phyloP scores from a whole-genome alignment of 2,888 invertebrate genomes.

The Microctonus hyperodae region DNA sequence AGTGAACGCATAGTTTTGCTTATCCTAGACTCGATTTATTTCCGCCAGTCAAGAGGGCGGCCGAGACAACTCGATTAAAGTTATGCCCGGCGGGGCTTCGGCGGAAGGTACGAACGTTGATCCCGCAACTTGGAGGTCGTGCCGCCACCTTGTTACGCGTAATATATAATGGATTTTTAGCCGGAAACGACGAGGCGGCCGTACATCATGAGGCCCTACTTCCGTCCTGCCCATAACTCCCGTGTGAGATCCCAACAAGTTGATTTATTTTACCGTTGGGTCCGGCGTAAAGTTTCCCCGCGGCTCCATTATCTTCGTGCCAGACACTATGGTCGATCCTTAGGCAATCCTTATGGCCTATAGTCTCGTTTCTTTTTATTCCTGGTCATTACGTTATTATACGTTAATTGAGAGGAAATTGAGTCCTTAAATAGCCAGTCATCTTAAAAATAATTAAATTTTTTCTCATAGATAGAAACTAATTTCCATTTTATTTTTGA shows the following conservation, averaged over 20 bases:
- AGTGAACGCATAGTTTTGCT: neutral
- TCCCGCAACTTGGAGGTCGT: conserved; percentile 45
- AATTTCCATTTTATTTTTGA: no score
- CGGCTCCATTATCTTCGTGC: conserved; percentile 53
- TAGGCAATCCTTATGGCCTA: conserved; percentile 35
- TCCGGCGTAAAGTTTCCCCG: conserved; percentile 39
- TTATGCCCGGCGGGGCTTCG: conserved; percentile 46
- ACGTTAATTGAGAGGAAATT: conserved; percentile 9
- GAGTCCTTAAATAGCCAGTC: conserved; percentile 3
- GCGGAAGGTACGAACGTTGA: conserved; percentile 26
- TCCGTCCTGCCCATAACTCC: conserved; percentile 56
- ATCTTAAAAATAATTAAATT: neutral
- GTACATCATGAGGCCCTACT: conserved; percentile 59
- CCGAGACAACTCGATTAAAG: conserved; percentile 53
- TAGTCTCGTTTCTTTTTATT: conserved; percentile 36
- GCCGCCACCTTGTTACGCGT: conserved; percentile 51
- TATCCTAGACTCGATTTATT: conserved; percentile 28
- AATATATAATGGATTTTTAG: conserved; percentile 61
- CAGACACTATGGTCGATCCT: conserved; percentile 46
- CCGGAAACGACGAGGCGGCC: conserved; percentile 57
- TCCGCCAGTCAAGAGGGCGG: conserved; percentile 20
- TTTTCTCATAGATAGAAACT: neutral
- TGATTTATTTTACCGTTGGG: conserved; percentile 55
- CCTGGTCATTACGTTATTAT: conserved; percentile 16
- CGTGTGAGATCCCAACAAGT: conserved; percentile 44